A percentile compares a stretch with the other conserved stretches of the same genome.
Evolutionary conservation across 2,888 invertebrate species (phyloP).

Genomic region (Enchytraeus crypticus): DNA sequence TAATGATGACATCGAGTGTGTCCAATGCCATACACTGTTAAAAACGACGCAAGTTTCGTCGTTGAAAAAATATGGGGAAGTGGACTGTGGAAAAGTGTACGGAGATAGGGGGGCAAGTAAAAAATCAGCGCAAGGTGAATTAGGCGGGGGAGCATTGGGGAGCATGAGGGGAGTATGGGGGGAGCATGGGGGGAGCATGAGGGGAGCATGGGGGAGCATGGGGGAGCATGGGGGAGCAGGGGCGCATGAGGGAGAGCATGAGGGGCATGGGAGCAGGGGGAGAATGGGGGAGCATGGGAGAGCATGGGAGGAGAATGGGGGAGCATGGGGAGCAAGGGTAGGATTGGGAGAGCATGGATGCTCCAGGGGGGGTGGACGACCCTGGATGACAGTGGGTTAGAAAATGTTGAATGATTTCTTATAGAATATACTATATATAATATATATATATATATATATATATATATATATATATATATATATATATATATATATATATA

Average conservation of each 20-base stretch:
- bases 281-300: background rate
- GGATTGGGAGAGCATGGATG: background rate
- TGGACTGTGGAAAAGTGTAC: no score
- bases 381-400: background rate
- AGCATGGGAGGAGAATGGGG: background rate
- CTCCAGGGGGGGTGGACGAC: background rate
- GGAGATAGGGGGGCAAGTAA: background rate
- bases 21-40: no score
- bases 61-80: background rate
- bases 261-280: background rate
- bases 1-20: no score
- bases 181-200: background rate
- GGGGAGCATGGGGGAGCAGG: no score
- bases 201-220: background rate
- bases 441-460: no score
- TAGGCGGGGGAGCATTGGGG: background rate
- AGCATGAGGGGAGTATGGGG: background rate
- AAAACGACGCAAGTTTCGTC: no score
- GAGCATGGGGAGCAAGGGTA: background rate
- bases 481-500: no score
- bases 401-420: no score
- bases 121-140: no score
- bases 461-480: no score
- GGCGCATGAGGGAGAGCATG: background rate
- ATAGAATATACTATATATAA: no score